Conservation (phyloP, 2,113 vertebrate genomes). For the Mastomys natalensis region DNA sequence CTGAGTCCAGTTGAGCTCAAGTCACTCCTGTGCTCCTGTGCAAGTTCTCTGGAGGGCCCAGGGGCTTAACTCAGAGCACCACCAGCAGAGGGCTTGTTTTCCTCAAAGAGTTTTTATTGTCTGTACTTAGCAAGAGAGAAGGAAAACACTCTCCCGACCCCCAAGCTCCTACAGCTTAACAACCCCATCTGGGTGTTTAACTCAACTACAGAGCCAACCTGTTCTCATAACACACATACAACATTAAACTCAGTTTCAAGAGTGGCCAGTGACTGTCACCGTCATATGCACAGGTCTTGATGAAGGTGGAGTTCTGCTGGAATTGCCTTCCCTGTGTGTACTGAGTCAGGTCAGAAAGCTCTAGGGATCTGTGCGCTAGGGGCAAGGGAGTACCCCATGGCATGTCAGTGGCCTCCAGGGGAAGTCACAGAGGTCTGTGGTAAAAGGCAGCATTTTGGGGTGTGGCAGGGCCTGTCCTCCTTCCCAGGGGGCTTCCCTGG, state of each 20-base stretch:
- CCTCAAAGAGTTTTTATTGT: neutral
- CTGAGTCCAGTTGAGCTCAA: neutral
- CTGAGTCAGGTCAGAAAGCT: neutral
- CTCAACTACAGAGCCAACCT: neutral
- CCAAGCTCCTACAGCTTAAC: neutral
- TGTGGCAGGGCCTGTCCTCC: neutral
- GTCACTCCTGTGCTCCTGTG: neutral
- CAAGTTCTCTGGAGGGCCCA: neutral
- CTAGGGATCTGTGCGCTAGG: neutral
- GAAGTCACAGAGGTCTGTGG: neutral
- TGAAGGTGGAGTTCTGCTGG: neutral
- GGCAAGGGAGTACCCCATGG: neutral
- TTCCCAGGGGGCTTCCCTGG: neutral
- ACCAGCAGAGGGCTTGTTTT: neutral
- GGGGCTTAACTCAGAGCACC: constrained; percentile 1
- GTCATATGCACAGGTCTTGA: neutral
- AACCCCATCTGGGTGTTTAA: neutral
- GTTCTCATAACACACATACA: neutral
- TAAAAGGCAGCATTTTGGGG: neutral
- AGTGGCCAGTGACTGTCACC: neutral
- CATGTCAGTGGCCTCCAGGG: neutral
- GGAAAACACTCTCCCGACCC: neutral
- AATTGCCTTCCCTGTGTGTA: neutral
- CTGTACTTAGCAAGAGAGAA: neutral
- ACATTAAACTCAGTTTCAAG: neutral